A percentile compares a stretch with the other conserved stretches of the same genome.
These are phyloP conservation scores for Cryptocephalus moraei DNA, from an alignment of 2,888 invertebrate genomes.

Conservation along the genomic window DNA sequence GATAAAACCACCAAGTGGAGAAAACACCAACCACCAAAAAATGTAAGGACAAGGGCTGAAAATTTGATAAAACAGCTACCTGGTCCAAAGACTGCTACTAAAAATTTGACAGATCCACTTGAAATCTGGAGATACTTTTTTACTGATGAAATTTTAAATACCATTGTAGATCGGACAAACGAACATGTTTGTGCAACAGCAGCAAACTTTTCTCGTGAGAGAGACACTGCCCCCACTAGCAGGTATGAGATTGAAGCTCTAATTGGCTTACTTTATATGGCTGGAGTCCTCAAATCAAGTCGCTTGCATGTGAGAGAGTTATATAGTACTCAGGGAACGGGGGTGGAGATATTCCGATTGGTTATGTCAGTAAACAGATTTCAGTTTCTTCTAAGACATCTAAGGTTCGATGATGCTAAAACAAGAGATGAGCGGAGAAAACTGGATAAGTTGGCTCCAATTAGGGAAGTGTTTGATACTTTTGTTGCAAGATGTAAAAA, in stretches of 20 bases:
- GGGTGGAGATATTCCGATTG: not conserved
- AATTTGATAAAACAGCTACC: too few species aligned
- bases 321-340: not conserved
- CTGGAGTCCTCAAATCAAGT: not conserved
- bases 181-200: too few species aligned
- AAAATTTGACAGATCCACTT: too few species aligned
- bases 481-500: conserved; percentile 24
- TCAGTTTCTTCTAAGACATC: conserved; percentile 4
- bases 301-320: not conserved
- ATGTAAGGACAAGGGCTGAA: too few species aligned
- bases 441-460: conserved; percentile 16
- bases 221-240: too few species aligned
- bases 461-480: conserved; percentile 19
- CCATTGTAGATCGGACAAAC: too few species aligned
- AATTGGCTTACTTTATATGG: not conserved
- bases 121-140: too few species aligned
- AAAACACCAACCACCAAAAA: too few species aligned
- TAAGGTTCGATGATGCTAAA: conserved; percentile 18
- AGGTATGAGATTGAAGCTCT: not conserved
- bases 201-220: too few species aligned
- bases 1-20: too few species aligned
- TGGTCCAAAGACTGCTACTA: too few species aligned
- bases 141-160: too few species aligned
- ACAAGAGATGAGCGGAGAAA: conserved; percentile 10
- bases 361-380: not conserved